Conservation (phyloP, 1,140 invertebrate species). For the Capitella teleta region DNA sequence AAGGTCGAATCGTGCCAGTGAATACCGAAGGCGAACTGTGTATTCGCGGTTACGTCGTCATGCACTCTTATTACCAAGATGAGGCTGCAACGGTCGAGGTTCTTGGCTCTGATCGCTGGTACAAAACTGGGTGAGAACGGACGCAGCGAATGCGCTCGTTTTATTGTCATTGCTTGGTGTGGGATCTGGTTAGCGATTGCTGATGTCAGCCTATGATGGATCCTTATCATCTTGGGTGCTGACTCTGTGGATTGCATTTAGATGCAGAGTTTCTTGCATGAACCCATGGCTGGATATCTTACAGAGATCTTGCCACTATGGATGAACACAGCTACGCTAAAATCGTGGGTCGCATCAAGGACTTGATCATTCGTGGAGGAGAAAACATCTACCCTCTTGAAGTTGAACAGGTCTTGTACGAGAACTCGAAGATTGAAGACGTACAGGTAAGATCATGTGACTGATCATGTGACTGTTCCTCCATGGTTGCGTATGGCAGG, state of each 20-base stretch:
- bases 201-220: no score
- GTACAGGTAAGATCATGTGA: constrained; percentile 50
- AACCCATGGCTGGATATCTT: no score
- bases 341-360: constrained; percentile 74
- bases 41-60: constrained; percentile 65
- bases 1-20: constrained; percentile 59
- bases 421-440: constrained; percentile 64
- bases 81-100: constrained; percentile 64
- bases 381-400: constrained; percentile 80
- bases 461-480: not conserved
- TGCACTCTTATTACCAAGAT: constrained; percentile 81
- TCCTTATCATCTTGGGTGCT: no score
- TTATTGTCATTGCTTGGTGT: no score
- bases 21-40: constrained; percentile 71
- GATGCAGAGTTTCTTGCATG: no score
- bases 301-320: constrained; percentile 70
- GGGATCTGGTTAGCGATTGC: no score
- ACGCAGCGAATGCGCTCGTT: no score
- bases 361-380: constrained; percentile 82
- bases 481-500: constrained; percentile 26
- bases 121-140: constrained; percentile 70
- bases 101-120: constrained; percentile 64
- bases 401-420: constrained; percentile 69
- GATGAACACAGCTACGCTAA: constrained; percentile 62
- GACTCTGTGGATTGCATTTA: no score